A percentile compares a stretch with the other conserved stretches of the same genome.
Conservation (phyloP, 2,113 vertebrate genomes). For the Hiodon alosoides region DNA sequence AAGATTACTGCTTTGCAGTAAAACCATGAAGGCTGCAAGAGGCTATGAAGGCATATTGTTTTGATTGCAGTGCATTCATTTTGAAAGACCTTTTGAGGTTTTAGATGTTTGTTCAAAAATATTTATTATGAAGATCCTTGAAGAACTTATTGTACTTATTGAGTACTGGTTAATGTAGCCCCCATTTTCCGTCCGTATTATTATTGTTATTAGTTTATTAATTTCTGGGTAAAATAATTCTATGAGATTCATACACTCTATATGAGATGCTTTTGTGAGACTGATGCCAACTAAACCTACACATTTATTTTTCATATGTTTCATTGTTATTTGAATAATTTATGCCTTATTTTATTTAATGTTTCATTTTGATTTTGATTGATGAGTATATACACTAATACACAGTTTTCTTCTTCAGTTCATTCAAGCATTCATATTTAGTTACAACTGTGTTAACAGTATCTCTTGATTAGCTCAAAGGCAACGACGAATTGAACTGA, state of each 20-base stretch:
- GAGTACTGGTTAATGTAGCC: too few species aligned
- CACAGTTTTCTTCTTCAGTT: background rate
- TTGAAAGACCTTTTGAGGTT: background rate
- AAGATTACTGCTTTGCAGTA: background rate
- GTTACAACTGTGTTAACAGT: background rate
- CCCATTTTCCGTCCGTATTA: too few species aligned
- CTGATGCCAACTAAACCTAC: background rate
- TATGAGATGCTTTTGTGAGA: background rate
- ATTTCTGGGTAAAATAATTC: too few species aligned
- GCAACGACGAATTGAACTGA: background rate
- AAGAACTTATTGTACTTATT: too few species aligned
- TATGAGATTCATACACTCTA: too few species aligned
- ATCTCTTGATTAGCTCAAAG: background rate
- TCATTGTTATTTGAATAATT: constrained; percentile 1
- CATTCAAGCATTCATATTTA: background rate
- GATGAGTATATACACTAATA: too few species aligned
- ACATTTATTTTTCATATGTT: background rate
- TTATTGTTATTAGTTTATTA: too few species aligned
- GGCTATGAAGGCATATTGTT: background rate
- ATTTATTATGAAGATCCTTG: background rate
- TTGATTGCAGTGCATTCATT: constrained; percentile 2
- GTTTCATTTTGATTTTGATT: background rate
- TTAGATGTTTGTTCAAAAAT: background rate
- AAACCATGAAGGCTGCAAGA: background rate
- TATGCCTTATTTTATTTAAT: background rate